Conservation (phyloP, 2,113 vertebrate genomes). For the Tylochromis polylepis region DNA sequence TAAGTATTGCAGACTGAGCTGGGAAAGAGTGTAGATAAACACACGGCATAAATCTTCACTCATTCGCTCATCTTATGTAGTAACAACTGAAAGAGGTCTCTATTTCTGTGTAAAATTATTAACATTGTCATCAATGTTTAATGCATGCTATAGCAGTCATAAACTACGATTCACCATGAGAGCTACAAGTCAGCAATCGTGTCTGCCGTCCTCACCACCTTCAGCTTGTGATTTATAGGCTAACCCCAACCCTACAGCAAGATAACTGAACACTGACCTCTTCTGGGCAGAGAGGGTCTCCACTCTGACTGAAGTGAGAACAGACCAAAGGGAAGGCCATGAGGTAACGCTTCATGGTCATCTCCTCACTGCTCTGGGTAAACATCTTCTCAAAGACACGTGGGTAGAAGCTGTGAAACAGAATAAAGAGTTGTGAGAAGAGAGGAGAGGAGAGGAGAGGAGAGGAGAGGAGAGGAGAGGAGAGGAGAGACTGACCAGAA, state of each 20-base stretch:
- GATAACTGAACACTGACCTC: conserved; percentile 78
- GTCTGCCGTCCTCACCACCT: neutral
- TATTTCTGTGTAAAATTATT: neutral
- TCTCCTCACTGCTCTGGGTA: conserved; percentile 75
- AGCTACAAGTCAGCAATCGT: neutral
- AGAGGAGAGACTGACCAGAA: conserved; percentile 74
- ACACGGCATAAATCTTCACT: neutral
- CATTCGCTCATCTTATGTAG: neutral
- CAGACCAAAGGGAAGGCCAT: conserved; percentile 84
- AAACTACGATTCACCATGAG: neutral
- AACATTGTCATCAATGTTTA: neutral
- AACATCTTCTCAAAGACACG: conserved; percentile 88
- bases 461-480: neutral
- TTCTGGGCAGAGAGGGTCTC: conserved; percentile 86
- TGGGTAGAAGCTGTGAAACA: conserved; percentile 75
- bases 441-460: neutral
- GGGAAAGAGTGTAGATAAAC: neutral
- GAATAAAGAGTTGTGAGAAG: rapidly evolving
- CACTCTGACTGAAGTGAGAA: conserved; percentile 76
- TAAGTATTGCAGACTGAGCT: neutral
- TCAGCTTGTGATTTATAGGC: neutral
- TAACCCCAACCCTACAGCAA: too few species aligned
- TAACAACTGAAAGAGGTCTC: neutral
- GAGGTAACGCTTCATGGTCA: conserved; percentile 76
- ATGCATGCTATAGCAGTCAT: neutral